A percentile compares a stretch with the other conserved stretches of the same genome.
Conservation (phyloP, 2,113 vertebrate genomes). For the Oryzias celebensis region DNA sequence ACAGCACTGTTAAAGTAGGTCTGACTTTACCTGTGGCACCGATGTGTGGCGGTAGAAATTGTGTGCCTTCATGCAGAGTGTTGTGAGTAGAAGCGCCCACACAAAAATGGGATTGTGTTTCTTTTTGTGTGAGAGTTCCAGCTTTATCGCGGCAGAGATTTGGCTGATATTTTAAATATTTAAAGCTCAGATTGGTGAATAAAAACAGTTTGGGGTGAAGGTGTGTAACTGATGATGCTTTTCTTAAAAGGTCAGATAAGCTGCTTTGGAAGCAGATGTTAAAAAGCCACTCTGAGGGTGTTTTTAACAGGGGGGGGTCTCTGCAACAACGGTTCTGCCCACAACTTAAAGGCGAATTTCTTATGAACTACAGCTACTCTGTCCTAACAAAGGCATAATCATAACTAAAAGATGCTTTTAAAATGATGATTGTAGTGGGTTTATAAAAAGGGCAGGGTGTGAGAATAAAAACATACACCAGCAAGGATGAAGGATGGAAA, state of each 20-base stretch:
- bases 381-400: too few relatives aligned
- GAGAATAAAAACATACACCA: conserved; percentile 6
- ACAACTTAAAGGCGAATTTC: too few relatives aligned
- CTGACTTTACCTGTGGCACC: conserved; percentile 70
- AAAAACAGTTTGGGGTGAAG: conserved; percentile 70
- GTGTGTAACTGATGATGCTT: conserved; percentile 32
- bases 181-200: conserved; percentile 39
- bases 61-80: conserved; percentile 20
- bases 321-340: too few relatives aligned
- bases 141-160: conserved; percentile 35
- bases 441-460: conserved; percentile 2
- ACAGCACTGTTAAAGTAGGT: conserved; percentile 58
- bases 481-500: neutral
- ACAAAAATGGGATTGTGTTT: too few relatives aligned
- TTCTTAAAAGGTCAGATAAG: conserved; percentile 59
- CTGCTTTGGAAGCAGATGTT: conserved; percentile 28
- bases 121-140: conserved; percentile 29
- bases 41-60: conserved; percentile 19
- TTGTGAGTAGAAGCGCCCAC: neutral
- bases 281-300: neutral
- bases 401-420: too few relatives aligned
- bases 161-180: conserved; percentile 71
- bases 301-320: too few relatives aligned
- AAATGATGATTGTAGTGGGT: too few relatives aligned
- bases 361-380: too few relatives aligned